These are phyloP conservation scores for Megalopta genalis DNA, from an alignment of 1,140 invertebrate genomes.

Conservation along the genomic window DNA sequence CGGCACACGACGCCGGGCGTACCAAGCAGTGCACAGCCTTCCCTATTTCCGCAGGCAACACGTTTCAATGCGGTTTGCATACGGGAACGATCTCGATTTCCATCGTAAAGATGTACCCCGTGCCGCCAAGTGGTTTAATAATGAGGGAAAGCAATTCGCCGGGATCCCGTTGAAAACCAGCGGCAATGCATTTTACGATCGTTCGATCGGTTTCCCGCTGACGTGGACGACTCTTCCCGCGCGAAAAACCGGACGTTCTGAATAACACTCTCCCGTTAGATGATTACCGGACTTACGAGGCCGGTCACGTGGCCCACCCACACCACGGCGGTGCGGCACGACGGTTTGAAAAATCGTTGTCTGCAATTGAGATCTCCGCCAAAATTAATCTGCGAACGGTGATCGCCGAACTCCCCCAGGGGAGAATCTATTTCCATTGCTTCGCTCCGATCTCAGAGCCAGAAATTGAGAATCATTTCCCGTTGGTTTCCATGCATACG, in stretches of 20 bases:
- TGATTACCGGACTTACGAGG: background rate
- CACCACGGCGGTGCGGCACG: too few relatives aligned
- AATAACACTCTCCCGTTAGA: background rate
- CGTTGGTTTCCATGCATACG: too few relatives aligned
- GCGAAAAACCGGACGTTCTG: background rate
- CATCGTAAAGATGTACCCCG: constrained; percentile 33
- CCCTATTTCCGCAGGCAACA: constrained; percentile 27
- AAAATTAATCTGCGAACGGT: background rate
- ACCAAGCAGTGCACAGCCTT: constrained; percentile 21
- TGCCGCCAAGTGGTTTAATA: constrained; percentile 41
- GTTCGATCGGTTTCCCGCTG: constrained; percentile 27
- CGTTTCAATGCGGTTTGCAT: constrained; percentile 38
- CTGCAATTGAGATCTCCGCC: too few relatives aligned
- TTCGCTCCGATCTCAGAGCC: too few relatives aligned
- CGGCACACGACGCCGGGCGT: background rate
- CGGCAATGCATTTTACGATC: constrained; percentile 35
- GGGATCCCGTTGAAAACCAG: constrained; percentile 25
- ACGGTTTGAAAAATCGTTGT: background rate
- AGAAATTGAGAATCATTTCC: too few relatives aligned
- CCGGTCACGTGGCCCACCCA: background rate
- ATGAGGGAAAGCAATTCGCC: constrained; percentile 27
- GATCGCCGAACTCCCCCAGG: too few relatives aligned
- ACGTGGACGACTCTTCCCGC: background rate
- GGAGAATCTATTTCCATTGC: too few relatives aligned
- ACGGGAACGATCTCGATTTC: constrained; percentile 44